phyloP scores from a whole-genome alignment of 2,113 vertebrate genomes.

The Upupa epops region DNA sequence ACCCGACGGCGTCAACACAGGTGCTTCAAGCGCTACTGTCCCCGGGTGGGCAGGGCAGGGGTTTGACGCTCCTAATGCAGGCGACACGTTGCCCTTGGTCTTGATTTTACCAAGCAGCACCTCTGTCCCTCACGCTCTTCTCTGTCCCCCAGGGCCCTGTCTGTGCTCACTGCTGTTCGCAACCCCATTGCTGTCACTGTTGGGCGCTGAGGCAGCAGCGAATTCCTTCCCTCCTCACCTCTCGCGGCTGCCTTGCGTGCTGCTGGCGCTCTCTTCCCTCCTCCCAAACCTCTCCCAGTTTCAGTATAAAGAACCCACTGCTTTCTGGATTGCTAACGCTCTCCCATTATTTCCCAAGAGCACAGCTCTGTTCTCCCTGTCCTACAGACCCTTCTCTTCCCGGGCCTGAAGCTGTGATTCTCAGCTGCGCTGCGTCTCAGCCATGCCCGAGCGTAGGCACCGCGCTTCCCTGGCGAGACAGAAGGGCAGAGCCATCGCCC shows the following conservation, averaged over 20 bases:
- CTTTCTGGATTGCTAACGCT: background rate
- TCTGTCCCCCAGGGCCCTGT: rapidly evolving
- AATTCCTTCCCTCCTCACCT: background rate
- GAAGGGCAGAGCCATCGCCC: background rate
- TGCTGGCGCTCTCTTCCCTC: background rate
- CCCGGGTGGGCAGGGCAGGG: background rate
- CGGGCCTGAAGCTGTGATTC: rapidly evolving
- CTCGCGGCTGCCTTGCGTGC: rapidly evolving
- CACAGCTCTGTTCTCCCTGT: rapidly evolving
- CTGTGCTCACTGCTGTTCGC: rapidly evolving
- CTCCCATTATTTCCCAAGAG: background rate
- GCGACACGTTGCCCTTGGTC: background rate
- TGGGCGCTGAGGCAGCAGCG: background rate
- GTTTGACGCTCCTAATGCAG: rapidly evolving
- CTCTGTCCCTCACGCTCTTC: rapidly evolving
- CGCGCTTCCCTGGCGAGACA: background rate
- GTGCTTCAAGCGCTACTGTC: rapidly evolving
- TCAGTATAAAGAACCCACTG: rapidly evolving
- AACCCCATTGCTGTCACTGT: rapidly evolving
- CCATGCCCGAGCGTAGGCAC: background rate
- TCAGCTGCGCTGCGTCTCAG: background rate
- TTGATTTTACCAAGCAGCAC: background rate
- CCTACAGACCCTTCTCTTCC: background rate
- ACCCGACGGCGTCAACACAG: rapidly evolving
- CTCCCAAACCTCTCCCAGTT: background rate